Evolutionary conservation across 2,888 invertebrate species (phyloP), one percentile per base, ranked within the genome.

Genomic region (Apodemia zela): DNA sequence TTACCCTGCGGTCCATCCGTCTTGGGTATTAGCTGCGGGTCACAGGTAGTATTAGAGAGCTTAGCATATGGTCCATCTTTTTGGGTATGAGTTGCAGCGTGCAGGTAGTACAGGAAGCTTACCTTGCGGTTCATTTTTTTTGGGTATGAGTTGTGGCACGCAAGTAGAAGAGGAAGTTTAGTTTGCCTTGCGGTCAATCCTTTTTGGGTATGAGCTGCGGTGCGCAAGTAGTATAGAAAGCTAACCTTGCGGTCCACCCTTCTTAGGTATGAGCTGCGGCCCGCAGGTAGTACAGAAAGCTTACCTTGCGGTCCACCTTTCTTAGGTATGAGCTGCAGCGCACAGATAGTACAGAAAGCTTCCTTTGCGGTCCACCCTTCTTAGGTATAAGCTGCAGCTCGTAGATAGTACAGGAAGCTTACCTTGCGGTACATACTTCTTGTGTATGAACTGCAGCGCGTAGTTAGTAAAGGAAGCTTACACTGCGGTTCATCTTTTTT

Each of bases 131-230:
- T 93, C 93, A 66, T 94, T 95, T 73, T 94, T 94, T 67, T 96
- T 93, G 69, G 94, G 94, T 74, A 97, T 95, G 38, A 97, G 93
- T 77, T 96, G 97, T 13, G 97, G 97, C 0, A 95, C 97, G 1
- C 29, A 29, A 29, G 29, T 6, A 29, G 29, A 4, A 29, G 2
- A 5, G 7, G 29, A 29, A 4, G 0, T 6, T 7, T 29, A n/a
- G n/a, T n/a, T n/a, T n/a, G 7, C 29, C 29, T 5, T 6, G 29
- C 4, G 6, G 29, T 29, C 29, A 0, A 29, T 29, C 6, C 29
- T 29, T 29, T 0, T 29, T 29, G 4, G 29, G 25, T 29, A 29
- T 29, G 29, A 29, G 29, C 29, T 29, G 95, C 8, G 95, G 95
- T 2, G 94, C 94, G 1, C 94, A 29, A 4, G 29, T 29, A 29